These are phyloP conservation scores for Ptilorrhoa leucosticta DNA, from an alignment of 2,113 vertebrate species.

Conservation along the genomic window DNA sequence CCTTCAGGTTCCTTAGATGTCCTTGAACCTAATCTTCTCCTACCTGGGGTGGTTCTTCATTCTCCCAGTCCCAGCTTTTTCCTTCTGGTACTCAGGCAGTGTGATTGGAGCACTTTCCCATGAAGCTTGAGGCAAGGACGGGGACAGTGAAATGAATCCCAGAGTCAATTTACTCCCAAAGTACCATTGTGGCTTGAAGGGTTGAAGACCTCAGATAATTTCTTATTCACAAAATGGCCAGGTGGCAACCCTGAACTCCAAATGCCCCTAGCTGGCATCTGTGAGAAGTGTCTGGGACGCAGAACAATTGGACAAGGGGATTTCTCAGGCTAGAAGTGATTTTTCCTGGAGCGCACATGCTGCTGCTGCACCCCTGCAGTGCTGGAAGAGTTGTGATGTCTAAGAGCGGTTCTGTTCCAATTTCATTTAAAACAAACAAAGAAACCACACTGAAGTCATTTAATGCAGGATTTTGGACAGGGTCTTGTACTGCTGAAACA, in stretches of 20 bases:
- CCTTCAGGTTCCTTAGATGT: neutral
- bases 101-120: neutral
- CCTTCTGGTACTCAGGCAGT: neutral
- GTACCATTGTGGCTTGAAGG: neutral
- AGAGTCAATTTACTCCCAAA: neutral
- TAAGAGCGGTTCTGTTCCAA: neutral
- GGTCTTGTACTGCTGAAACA: neutral
- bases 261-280: neutral
- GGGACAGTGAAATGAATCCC: neutral
- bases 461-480: neutral
- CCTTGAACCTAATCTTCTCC: neutral
- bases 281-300: neutral
- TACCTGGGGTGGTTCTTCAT: neutral
- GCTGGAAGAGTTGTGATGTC: neutral
- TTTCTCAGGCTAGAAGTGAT: neutral
- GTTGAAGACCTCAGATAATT: neutral
- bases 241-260: neutral
- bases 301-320: neutral
- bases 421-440: conserved; percentile 20
- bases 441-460: neutral
- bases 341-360: neutral
- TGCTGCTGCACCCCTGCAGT: neutral
- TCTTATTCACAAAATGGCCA: neutral
- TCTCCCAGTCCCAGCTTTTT: neutral
- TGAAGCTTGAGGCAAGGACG: neutral